phyloP scores from a whole-genome alignment of 2,888 invertebrate species.

The Eupithecia inturbata region DNA sequence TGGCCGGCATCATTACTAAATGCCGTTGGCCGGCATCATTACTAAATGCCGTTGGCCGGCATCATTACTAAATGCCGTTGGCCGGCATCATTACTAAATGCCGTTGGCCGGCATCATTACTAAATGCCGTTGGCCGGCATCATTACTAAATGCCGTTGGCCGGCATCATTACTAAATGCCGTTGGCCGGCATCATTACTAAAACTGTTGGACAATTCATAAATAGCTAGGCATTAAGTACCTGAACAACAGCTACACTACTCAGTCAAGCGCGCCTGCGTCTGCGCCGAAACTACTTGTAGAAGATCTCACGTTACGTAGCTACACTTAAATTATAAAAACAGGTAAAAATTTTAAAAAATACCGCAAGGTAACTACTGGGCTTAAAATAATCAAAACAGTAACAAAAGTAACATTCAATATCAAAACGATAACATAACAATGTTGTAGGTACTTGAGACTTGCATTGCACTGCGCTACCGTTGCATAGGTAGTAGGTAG shows the following conservation, averaged over 20 bases:
- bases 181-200: neutral
- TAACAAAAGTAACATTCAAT: constrained; percentile 9
- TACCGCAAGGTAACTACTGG: neutral
- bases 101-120: no score
- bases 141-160: no score
- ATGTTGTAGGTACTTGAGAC: neutral
- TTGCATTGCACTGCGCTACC: neutral
- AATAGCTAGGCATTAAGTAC: neutral
- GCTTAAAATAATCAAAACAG: neutral
- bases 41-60: no score
- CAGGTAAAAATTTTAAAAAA: neutral
- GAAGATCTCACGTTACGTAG: neutral
- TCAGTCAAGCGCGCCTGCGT: neutral
- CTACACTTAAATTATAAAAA: constrained; percentile 2
- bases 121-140: no score
- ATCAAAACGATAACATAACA: constrained; percentile 2
- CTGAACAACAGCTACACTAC: neutral
- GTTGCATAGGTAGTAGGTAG: neutral
- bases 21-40: no score
- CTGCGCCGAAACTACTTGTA: neutral
- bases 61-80: no score
- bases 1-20: no score
- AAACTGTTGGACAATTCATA: neutral
- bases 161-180: no score
- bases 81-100: no score